phyloP scores from a whole-genome alignment of 2,797 vertebrate genomes.

The Eidolon dupreanum region DNA sequence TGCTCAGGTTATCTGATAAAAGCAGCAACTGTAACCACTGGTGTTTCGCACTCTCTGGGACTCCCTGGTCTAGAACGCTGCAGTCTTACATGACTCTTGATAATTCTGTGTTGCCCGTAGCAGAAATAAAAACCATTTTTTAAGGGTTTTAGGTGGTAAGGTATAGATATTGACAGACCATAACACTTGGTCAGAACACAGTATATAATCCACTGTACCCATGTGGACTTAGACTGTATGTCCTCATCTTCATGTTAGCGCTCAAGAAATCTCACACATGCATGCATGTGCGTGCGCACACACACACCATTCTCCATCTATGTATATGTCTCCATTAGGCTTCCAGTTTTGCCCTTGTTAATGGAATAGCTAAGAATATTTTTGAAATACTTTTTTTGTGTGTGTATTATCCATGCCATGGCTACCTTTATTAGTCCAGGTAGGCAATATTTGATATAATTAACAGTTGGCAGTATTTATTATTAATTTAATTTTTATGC shows the following conservation, averaged over 20 bases:
- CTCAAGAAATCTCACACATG: background rate
- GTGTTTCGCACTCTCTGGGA: background rate
- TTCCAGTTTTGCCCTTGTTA: background rate
- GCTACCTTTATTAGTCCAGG: background rate
- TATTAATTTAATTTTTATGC: conserved; percentile 28
- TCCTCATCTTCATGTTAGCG: background rate
- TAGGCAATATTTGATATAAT: conserved; percentile 11
- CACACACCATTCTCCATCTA: no score
- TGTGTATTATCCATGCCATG: background rate
- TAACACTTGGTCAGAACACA: background rate
- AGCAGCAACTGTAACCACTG: background rate
- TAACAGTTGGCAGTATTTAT: background rate
- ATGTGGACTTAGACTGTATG: background rate
- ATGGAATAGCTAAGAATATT: conserved; percentile 3
- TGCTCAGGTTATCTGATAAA: background rate
- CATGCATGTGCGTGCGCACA: accelerated
- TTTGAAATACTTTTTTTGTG: background rate
- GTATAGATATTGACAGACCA: background rate
- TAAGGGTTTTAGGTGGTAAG: background rate
- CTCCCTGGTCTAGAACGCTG: background rate
- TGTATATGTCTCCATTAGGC: background rate
- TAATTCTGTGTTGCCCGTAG: background rate
- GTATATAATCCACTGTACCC: background rate
- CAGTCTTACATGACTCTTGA: background rate
- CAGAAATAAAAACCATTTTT: background rate